phyloP scores from a whole-genome alignment of 2,113 vertebrate species.

The Gymnobelideus leadbeateri region DNA sequence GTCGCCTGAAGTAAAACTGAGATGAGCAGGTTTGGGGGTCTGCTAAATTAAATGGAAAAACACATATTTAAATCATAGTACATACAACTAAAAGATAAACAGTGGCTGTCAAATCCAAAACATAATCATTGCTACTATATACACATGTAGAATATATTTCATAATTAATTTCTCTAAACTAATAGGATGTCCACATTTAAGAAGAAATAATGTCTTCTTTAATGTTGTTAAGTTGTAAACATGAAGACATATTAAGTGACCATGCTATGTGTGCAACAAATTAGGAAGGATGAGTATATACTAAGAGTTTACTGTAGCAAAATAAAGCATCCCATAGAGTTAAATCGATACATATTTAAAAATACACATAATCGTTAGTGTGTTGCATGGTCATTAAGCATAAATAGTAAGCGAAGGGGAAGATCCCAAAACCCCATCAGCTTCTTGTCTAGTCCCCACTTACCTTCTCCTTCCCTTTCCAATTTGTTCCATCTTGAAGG shows the following conservation, averaged over 20 bases:
- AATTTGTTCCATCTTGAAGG: not conserved
- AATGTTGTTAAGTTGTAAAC: not conserved
- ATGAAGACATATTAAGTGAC: not conserved
- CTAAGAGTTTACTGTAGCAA: constrained; percentile 28
- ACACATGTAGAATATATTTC: constrained; percentile 40
- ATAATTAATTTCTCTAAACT: constrained; percentile 39
- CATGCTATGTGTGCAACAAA: constrained; percentile 2
- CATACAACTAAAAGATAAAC: constrained; percentile 57
- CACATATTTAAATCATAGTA: constrained; percentile 71
- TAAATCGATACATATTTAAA: not conserved
- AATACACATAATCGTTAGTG: not conserved
- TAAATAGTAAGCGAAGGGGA: not conserved
- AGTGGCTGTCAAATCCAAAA: constrained; percentile 48
- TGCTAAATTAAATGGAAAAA: constrained; percentile 81
- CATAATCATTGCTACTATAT: constrained; percentile 31
- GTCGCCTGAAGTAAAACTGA: constrained; percentile 72
- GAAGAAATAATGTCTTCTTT: constrained; percentile 22
- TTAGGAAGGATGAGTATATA: not conserved
- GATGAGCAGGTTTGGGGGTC: constrained; percentile 71
- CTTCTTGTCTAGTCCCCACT: not conserved
- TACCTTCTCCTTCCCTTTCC: not conserved
- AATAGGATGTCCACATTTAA: constrained; percentile 43
- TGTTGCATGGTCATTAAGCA: not conserved
- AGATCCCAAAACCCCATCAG: not conserved
- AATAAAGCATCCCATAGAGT: constrained; percentile 20